Percentiles rank a stretch among this genome's conserved stretches.
phyloP scores from a whole-genome alignment of 30 jellyfish, hydroid and myxozoan species.

The Clytia hemisphaerica region DNA sequence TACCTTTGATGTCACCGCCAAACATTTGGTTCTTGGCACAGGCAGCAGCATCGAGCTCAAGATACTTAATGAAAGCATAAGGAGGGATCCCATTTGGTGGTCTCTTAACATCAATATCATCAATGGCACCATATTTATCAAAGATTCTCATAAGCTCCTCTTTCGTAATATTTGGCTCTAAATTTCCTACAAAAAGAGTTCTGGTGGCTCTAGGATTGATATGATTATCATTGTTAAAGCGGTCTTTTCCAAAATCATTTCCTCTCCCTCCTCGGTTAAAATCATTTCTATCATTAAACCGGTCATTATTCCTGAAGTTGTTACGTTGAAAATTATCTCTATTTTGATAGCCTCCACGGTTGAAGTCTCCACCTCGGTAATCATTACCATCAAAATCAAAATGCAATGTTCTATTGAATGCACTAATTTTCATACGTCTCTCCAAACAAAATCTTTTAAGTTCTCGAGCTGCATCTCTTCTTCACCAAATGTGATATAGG shows the following conservation, averaged over 20 bases:
- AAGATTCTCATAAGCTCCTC: conserved; percentile 68
- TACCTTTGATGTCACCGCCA: conserved; percentile 74
- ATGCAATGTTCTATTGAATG: conserved; percentile 77
- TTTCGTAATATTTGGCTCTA: conserved; percentile 59
- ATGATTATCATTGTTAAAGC: conserved; percentile 60
- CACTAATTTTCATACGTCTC: conserved; percentile 75
- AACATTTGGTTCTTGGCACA: conserved; percentile 70
- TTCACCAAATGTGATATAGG: conserved; percentile 64
- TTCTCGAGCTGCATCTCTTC: conserved; percentile 67
- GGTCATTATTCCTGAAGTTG: conserved; percentile 24
- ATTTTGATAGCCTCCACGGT: neutral
- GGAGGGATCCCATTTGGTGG: conserved; percentile 89
- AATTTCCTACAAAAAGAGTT: conserved; percentile 90
- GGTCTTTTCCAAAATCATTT: conserved; percentile 38
- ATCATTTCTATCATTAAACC: conserved; percentile 47
- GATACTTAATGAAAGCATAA: conserved; percentile 84
- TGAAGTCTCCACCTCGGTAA: conserved; percentile 41
- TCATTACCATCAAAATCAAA: conserved; percentile 71
- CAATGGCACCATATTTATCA: conserved; percentile 84
- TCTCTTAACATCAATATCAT: conserved; percentile 94
- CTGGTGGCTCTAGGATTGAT: conserved; percentile 84
- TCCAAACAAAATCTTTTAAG: conserved; percentile 67
- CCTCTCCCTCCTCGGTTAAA: conserved; percentile 58
- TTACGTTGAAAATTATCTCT: conserved; percentile 17
- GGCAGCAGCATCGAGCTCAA: conserved; percentile 84